phyloP scores from a whole-genome alignment of 2,113 vertebrate genomes.

The Zosterops hypoxanthus region DNA sequence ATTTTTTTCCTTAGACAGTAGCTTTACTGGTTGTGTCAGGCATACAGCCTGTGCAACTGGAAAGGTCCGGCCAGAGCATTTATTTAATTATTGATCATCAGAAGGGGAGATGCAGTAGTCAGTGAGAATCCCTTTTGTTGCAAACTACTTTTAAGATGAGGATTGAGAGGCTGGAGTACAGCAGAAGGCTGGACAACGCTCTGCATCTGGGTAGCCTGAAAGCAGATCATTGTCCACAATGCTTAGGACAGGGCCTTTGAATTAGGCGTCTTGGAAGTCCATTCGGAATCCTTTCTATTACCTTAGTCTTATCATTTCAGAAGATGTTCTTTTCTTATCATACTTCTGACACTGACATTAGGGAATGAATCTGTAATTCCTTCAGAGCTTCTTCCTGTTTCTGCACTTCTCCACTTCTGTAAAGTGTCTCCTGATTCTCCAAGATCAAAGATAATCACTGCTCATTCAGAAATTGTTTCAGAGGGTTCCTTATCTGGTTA shows the following conservation, averaged over 20 bases:
- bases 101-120: not conserved
- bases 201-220: not conserved
- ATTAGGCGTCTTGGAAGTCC: not conserved
- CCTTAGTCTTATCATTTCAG: not conserved
- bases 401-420: not conserved
- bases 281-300: not conserved
- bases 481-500: not conserved
- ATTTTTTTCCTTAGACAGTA: not conserved
- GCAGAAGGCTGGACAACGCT: not conserved
- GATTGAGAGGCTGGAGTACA: not conserved
- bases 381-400: not conserved
- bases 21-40: not conserved
- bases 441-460: not conserved
- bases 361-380: not conserved
- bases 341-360: not conserved
- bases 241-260: not conserved
- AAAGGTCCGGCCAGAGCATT: not conserved
- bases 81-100: not conserved
- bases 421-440: not conserved
- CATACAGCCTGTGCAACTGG: not conserved
- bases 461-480: not conserved
- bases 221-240: not conserved
- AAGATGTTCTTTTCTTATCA: not conserved
- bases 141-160: rapidly evolving
- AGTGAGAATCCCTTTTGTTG: not conserved